phyloP scores from a whole-genome alignment of 2,888 invertebrate species.

The Lacanobia oleracea region DNA sequence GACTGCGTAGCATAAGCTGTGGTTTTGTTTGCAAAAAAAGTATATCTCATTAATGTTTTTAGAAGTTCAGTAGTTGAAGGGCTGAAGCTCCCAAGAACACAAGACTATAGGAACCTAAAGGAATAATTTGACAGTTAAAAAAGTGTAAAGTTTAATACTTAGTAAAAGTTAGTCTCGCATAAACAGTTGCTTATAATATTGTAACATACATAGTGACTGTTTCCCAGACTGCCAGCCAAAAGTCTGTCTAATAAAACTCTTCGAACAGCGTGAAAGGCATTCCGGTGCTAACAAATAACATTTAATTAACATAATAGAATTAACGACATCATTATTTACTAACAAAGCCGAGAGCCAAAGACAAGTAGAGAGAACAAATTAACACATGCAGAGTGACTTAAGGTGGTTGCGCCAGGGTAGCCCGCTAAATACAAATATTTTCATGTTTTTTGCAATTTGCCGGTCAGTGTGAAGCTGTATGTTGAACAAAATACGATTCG shows the following conservation, averaged over 20 bases:
- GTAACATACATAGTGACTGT: background rate
- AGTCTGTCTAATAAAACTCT: slow-evolving; percentile 28
- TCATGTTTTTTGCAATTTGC: no score
- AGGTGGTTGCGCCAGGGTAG: no score
- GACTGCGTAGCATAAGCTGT: background rate
- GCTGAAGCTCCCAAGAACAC: background rate
- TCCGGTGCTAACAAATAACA: slow-evolving; percentile 37
- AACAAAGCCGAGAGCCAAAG: slow-evolving; percentile 2
- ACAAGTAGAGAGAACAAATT: slow-evolving; percentile 31
- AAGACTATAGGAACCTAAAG: background rate
- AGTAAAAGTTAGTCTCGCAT: background rate
- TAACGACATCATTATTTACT: slow-evolving; percentile 18
- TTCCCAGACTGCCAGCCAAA: slow-evolving; percentile 33
- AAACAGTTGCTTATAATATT: background rate
- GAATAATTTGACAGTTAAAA: background rate
- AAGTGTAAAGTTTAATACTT: no score
- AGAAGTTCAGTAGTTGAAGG: no score
- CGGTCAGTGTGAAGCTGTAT: no score
- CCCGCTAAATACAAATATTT: no score
- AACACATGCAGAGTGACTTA: slow-evolving; percentile 24
- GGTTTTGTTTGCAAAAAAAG: slow-evolving; percentile 6
- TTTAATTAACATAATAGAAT: slow-evolving; percentile 29
- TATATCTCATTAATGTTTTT: no score
- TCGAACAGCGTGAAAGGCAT: slow-evolving; percentile 32
- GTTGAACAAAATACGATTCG: no score